phyloP scores from a whole-genome alignment of 2,888 invertebrate genomes.

The Hirtodrosophila confusa region DNA sequence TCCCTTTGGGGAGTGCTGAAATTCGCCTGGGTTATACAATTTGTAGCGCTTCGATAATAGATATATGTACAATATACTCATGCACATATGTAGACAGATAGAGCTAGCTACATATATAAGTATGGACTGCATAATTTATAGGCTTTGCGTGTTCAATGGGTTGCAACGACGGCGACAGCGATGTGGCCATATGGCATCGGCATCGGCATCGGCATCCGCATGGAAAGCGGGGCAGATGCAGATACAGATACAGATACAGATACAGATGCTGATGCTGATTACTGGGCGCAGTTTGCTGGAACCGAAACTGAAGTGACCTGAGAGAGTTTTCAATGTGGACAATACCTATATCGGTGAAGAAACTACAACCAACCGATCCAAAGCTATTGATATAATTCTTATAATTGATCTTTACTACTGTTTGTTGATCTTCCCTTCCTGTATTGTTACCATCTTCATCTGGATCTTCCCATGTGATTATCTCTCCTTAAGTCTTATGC shows the following conservation, averaged over 20 bases:
- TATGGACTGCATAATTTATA: slow-evolving; percentile 74
- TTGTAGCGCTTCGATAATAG: slow-evolving; percentile 74
- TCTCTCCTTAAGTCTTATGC: too few species aligned
- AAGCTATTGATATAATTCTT: too few species aligned
- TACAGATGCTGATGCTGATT: slow-evolving; percentile 35
- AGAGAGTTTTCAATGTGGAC: slow-evolving; percentile 16
- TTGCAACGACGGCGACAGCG: slow-evolving; percentile 60
- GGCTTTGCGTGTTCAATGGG: slow-evolving; percentile 78
- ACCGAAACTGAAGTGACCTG: slow-evolving; percentile 20
- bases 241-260: slow-evolving; percentile 17
- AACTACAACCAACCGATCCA: too few species aligned
- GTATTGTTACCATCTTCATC: too few species aligned
- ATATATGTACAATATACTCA: slow-evolving; percentile 45
- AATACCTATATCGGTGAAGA: too few species aligned
- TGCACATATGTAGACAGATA: slow-evolving; percentile 9
- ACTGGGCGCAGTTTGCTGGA: slow-evolving; percentile 26
- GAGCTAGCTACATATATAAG: slow-evolving; percentile 35
- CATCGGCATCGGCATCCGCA: slow-evolving; percentile 31
- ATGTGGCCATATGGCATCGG: slow-evolving; percentile 67
- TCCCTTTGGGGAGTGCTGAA: slow-evolving; percentile 45
- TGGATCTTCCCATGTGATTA: too few species aligned
- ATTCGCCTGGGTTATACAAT: slow-evolving; percentile 60
- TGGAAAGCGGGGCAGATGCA: slow-evolving; percentile 34
- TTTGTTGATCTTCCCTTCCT: too few species aligned
- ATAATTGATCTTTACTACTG: too few species aligned